These are phyloP conservation scores for Frieseomelitta varia DNA, from an alignment of 1,140 invertebrate species.

Conservation along the genomic window DNA sequence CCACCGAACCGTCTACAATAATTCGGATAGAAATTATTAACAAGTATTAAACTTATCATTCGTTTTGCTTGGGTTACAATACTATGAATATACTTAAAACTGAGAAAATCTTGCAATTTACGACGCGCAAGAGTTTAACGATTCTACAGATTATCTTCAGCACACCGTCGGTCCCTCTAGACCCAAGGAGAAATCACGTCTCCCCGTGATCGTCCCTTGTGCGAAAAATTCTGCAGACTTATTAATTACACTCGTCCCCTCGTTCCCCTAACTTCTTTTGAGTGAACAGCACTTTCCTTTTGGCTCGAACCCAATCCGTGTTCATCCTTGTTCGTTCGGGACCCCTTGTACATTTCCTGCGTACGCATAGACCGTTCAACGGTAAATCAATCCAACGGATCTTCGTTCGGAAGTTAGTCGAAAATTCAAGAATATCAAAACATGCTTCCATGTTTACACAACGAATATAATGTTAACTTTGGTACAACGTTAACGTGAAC, in stretches of 20 bases:
- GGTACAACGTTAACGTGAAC: not conserved
- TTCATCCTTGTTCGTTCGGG: not conserved
- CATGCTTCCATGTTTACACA: not conserved
- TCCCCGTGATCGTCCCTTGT: not conserved
- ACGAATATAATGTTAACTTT: not conserved
- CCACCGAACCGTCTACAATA: no score
- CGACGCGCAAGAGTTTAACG: not conserved
- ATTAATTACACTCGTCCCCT: conserved; percentile 31
- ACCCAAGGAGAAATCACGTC: conserved; percentile 35
- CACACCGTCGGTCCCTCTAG: not conserved
- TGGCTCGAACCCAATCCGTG: not conserved
- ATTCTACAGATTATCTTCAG: conserved; percentile 32
- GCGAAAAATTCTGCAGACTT: conserved; percentile 27
- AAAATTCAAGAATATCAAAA: not conserved
- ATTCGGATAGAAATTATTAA: no score
- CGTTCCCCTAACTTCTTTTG: not conserved
- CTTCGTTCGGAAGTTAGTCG: not conserved
- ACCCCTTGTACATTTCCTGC: conserved; percentile 24
- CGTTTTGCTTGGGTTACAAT: no score
- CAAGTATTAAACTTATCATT: no score
- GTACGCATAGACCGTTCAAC: not conserved
- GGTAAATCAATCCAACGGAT: conserved; percentile 19
- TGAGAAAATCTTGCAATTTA: no score
- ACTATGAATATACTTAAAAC: no score
- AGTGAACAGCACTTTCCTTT: conserved; percentile 12